phyloP scores from a whole-genome alignment of 2,797 vertebrate species.

The Manis crassicaudata region DNA sequence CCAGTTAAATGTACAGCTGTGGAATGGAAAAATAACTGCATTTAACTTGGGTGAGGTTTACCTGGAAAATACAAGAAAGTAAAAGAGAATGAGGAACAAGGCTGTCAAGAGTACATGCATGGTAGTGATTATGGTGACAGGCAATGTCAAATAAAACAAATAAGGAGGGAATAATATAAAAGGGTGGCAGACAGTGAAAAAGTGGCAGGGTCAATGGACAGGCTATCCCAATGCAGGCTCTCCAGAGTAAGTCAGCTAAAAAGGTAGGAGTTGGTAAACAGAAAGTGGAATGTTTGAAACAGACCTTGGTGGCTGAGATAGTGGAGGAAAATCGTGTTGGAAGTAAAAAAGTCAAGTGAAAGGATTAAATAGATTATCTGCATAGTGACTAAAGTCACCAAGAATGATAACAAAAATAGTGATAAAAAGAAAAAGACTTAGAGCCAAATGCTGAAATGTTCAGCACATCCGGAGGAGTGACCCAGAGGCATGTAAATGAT shows the following conservation, averaged over 20 bases:
- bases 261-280: background rate
- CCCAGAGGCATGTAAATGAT: background rate
- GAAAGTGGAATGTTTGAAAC: background rate
- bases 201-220: background rate
- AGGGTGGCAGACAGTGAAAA: background rate
- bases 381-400: background rate
- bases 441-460: background rate
- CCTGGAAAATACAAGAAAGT: background rate
- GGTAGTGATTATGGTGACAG: background rate
- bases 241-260: background rate
- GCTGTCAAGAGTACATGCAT: background rate
- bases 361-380: background rate
- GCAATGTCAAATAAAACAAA: background rate
- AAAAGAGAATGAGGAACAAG: background rate
- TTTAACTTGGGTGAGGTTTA: background rate
- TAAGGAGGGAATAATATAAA: background rate
- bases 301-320: background rate
- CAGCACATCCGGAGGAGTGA: background rate
- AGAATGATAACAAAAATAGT: background rate
- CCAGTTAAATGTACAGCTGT: background rate
- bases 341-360: background rate
- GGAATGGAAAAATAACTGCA: background rate
- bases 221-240: background rate
- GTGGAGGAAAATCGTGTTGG: background rate
- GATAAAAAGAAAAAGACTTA: background rate